Evolutionary conservation across 2,113 vertebrate genomes (phyloP).

Genomic region (Dendropsophus ebraccatus): DNA sequence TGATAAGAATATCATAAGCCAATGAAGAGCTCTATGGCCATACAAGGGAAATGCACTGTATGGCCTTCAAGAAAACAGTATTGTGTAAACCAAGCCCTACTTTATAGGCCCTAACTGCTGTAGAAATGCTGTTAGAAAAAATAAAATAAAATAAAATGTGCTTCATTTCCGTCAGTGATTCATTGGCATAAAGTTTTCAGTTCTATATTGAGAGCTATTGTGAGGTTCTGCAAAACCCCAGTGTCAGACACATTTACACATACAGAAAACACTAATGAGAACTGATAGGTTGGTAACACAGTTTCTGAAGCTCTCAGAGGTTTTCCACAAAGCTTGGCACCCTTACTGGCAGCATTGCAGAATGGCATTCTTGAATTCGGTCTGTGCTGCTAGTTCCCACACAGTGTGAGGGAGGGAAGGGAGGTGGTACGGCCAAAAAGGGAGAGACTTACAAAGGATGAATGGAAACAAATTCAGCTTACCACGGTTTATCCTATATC

Average conservation of each 20-base stretch:
- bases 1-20: too few species aligned
- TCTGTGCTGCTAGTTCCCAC: constrained; percentile 24
- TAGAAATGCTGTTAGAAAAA: neutral
- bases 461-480: neutral
- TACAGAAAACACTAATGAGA: too few species aligned
- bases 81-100: neutral
- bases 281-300: neutral
- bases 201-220: neutral
- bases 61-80: too few species aligned
- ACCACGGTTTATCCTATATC: neutral
- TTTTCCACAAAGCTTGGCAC: neutral
- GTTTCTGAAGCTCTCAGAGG: neutral
- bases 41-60: neutral
- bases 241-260: neutral
- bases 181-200: neutral
- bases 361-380: constrained; percentile 20
- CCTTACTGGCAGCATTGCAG: neutral
- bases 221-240: neutral
- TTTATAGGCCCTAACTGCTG: neutral
- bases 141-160: too few species aligned
- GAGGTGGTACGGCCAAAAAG: neutral
- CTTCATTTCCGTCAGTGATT: neutral
- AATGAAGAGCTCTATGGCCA: neutral
- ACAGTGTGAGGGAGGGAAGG: neutral
- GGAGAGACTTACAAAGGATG: neutral